A percentile compares a stretch with the other conserved stretches of the same genome.
Conservation (phyloP, 2,797 vertebrate species). For the Peromyscus melanophrys region DNA sequence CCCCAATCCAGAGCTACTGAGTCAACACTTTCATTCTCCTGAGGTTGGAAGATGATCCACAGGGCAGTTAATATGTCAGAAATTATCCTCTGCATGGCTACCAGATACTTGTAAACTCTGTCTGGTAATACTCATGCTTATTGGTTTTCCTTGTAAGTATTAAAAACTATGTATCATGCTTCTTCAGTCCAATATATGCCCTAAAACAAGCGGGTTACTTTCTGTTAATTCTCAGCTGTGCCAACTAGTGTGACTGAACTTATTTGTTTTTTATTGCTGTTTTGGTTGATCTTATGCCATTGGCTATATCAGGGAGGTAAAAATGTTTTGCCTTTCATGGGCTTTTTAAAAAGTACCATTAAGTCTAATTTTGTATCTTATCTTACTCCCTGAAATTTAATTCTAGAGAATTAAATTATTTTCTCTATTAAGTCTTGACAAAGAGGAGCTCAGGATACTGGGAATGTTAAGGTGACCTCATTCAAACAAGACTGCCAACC, state of each 20-base stretch:
- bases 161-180: neutral
- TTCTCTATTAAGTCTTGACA: constrained; percentile 31
- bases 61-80: neutral
- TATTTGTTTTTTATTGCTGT: neutral
- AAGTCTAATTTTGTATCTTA: constrained; percentile 46
- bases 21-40: neutral
- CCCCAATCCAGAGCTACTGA: neutral
- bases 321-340: neutral
- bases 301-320: neutral
- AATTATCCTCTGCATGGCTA: neutral
- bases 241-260: neutral
- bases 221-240: neutral
- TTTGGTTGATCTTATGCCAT: neutral
- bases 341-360: neutral
- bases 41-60: neutral
- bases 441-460: neutral
- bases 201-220: neutral
- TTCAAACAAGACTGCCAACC: constrained; percentile 31
- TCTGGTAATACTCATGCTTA: neutral
- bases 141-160: neutral
- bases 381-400: constrained; percentile 22
- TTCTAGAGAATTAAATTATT: constrained; percentile 57
- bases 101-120: neutral
- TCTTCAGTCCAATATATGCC: neutral
- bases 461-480: neutral